Percentiles rank a stretch among this genome's conserved stretches.
phyloP scores from a whole-genome alignment of 1,140 invertebrate species.

The Drosophila rhopaloa region DNA sequence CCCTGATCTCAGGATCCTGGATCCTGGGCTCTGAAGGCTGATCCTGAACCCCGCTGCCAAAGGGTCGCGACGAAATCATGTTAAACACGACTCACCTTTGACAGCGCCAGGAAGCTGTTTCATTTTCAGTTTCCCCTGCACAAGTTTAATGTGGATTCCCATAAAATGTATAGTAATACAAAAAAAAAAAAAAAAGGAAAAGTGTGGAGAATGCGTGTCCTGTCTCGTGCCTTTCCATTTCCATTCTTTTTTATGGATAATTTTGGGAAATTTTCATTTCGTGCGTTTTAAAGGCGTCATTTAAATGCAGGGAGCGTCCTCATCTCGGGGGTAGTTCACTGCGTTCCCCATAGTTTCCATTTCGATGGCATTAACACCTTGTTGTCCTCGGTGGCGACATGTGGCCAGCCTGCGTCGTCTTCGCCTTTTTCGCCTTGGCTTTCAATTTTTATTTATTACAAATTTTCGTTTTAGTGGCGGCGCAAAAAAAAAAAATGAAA shows the following conservation, averaged over 20 bases:
- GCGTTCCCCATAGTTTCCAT: conserved; percentile 44
- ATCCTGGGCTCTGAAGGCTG: conserved; percentile 7
- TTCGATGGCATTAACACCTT: conserved; percentile 74
- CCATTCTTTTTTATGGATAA: conserved; percentile 31
- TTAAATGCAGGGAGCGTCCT: conserved; percentile 72
- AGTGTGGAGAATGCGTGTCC: conserved; percentile 62
- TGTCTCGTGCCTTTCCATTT: conserved; percentile 54
- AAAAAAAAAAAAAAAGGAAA: conserved; percentile 57
- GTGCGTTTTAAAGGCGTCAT: conserved; percentile 65
- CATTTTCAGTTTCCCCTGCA: conserved; percentile 15
- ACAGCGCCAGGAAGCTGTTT: conserved; percentile 43
- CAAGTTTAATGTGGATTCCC: conserved; percentile 16
- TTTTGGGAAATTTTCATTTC: conserved; percentile 25
- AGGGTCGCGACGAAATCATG: conserved; percentile 69
- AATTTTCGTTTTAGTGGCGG: conserved; percentile 11
- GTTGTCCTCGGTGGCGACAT: conserved; percentile 74
- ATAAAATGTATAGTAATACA: conserved; percentile 20
- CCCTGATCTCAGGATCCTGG: conserved; percentile 15
- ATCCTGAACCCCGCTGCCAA: conserved; percentile 12
- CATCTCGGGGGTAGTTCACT: conserved; percentile 52
- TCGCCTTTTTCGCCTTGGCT: conserved; percentile 3
- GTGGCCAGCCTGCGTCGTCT: conserved; percentile 21
- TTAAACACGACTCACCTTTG: conserved; percentile 74
- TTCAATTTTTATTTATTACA: conserved; percentile 48
- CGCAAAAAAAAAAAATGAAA: conserved; percentile 2